Evolutionary conservation across 2,888 invertebrate genomes (phyloP).

Genomic region (Coelopa pilipes): DNA sequence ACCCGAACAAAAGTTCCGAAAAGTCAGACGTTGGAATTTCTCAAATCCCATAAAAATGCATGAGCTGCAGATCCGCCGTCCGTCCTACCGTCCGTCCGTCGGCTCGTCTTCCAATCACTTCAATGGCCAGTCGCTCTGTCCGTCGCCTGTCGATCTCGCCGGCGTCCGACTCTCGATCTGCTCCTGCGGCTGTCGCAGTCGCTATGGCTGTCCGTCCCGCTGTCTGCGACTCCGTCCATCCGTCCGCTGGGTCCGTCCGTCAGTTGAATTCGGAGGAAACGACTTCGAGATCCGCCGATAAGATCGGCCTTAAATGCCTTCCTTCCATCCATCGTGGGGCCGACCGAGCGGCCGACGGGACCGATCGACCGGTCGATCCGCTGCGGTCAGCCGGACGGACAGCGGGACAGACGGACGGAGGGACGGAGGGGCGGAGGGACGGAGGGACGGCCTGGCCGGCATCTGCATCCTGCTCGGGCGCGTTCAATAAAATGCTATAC

Average conservation of each 20-base stretch:
- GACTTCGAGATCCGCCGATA: slow-evolving; percentile 64
- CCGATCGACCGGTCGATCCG: no score
- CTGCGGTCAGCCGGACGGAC: no score
- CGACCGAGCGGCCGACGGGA: no score
- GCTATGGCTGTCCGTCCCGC: not conserved
- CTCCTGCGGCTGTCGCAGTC: not conserved
- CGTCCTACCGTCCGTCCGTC: no score
- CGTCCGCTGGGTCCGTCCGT: slow-evolving; percentile 36
- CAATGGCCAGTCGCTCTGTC: no score
- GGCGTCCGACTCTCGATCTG: not conserved
- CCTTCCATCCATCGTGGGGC: not conserved
- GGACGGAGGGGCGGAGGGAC: no score
- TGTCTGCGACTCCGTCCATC: no score
- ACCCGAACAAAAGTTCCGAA: slow-evolving; percentile 21
- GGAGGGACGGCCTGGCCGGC: no score
- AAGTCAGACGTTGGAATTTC: slow-evolving; percentile 17
- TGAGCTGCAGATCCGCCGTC: slow-evolving; percentile 1
- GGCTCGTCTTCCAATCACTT: no score
- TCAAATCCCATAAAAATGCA: slow-evolving; percentile 18
- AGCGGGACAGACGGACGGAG: no score
- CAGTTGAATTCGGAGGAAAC: slow-evolving; percentile 56
- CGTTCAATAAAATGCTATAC: slow-evolving; percentile 63
- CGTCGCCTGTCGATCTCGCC: no score
- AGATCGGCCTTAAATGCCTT: slow-evolving; percentile 48
- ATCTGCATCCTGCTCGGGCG: not conserved